These are phyloP conservation scores for Myrmophylax atrothorax DNA, from an alignment of 2,113 vertebrate genomes.

Conservation along the genomic window DNA sequence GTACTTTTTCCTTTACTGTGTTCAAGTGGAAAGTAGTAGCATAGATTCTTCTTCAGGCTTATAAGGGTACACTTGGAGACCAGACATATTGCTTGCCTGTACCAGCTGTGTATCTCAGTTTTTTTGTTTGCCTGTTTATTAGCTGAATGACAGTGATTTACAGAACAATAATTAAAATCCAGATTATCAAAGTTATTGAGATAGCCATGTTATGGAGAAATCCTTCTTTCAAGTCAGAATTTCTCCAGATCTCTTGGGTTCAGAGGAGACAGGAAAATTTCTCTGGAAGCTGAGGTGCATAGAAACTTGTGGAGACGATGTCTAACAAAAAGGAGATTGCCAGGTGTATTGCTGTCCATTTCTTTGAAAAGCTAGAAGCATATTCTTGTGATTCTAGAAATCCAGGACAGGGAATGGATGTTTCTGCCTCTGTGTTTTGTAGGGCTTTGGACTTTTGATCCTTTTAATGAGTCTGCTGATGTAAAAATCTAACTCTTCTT, in stretches of 20 bases:
- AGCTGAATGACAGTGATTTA: neutral
- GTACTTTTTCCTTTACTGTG: neutral
- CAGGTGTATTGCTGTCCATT: neutral
- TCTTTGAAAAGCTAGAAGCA: neutral
- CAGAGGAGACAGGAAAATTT: neutral
- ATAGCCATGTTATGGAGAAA: neutral
- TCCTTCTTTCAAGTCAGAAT: neutral
- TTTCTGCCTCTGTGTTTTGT: neutral
- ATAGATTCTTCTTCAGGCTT: neutral
- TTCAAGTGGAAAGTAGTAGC: neutral
- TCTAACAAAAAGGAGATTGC: neutral
- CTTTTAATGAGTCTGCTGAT: neutral
- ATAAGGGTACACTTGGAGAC: neutral
- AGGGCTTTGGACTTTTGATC: neutral
- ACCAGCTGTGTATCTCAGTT: neutral
- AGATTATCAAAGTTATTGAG: neutral
- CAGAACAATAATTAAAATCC: neutral
- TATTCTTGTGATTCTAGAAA: neutral
- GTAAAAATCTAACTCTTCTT: neutral
- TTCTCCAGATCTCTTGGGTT: neutral
- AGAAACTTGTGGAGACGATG: neutral
- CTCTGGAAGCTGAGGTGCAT: neutral
- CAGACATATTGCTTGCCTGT: neutral
- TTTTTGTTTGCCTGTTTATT: neutral
- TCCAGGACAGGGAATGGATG: rapidly evolving